These are phyloP conservation scores for Ischnus inquisitorius DNA, from an alignment of 2,888 invertebrate species.

Conservation along the genomic window DNA sequence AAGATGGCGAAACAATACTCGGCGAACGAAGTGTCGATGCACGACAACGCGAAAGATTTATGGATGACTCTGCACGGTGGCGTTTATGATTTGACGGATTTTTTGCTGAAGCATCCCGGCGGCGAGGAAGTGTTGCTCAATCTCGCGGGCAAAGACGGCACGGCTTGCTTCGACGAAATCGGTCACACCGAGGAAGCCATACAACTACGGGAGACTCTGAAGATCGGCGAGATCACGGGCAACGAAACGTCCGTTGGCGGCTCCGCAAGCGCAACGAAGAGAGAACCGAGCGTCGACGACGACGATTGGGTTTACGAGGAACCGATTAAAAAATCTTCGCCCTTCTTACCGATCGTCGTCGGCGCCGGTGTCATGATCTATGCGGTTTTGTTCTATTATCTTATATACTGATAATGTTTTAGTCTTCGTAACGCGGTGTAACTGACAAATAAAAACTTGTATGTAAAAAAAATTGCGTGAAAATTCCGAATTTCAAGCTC, in stretches of 20 bases:
- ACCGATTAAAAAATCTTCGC: conserved; percentile 69
- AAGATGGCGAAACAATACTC: conserved; percentile 77
- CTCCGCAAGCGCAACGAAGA: conserved; percentile 28
- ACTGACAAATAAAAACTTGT: conserved; percentile 7
- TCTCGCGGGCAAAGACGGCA: conserved; percentile 87
- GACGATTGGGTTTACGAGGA: conserved; percentile 77
- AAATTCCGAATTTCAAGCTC: no score
- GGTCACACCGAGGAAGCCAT: conserved; percentile 90
- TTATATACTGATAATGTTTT: conserved; percentile 51
- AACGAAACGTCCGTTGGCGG: background rate
- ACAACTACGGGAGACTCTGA: conserved; percentile 88
- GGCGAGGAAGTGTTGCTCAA: conserved; percentile 88
- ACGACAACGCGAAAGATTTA: conserved; percentile 85
- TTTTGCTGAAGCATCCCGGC: conserved; percentile 88
- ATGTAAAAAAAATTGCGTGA: no score
- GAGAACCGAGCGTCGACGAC: conserved; percentile 70
- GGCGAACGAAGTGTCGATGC: conserved; percentile 85
- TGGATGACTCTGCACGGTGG: conserved; percentile 87
- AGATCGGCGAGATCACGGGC: conserved; percentile 87
- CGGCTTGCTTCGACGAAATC: conserved; percentile 89
- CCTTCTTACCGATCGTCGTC: conserved; percentile 66
- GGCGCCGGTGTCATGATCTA: conserved; percentile 73
- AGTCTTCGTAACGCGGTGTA: conserved; percentile 5
- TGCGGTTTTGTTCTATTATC: conserved; percentile 74
- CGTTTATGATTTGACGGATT: conserved; percentile 88